phyloP scores from a whole-genome alignment of 2,888 invertebrate genomes.

The Leucophenga montana region DNA sequence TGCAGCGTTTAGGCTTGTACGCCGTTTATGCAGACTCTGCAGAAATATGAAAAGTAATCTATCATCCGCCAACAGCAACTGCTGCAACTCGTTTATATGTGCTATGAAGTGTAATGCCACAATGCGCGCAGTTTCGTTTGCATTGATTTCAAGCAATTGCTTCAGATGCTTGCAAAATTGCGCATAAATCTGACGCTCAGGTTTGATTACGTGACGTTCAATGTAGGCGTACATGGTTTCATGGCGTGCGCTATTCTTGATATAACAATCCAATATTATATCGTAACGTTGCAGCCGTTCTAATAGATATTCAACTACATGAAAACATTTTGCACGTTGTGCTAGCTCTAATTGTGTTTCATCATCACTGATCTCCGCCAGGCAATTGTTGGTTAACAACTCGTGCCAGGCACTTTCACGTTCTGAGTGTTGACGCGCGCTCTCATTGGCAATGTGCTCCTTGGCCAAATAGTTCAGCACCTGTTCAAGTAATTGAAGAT shows the following conservation, averaged over 20 bases:
- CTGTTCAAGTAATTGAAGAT: constrained; percentile 76
- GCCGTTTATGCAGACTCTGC: constrained; percentile 75
- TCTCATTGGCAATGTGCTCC: constrained; percentile 70
- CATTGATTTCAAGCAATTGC: constrained; percentile 77
- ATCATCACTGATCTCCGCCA: constrained; percentile 76
- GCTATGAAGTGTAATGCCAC: constrained; percentile 76
- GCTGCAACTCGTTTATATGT: constrained; percentile 73
- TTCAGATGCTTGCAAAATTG: constrained; percentile 74
- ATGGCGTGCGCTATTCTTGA: constrained; percentile 78
- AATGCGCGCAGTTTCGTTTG: constrained; percentile 78
- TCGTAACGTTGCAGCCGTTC: constrained; percentile 78
- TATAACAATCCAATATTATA: constrained; percentile 80
- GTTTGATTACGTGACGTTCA: constrained; percentile 72
- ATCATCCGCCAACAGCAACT: constrained; percentile 54
- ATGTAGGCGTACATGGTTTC: constrained; percentile 78
- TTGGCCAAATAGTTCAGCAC: constrained; percentile 78
- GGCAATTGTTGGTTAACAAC: constrained; percentile 78
- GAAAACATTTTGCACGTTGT: constrained; percentile 79
- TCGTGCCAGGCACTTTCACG: constrained; percentile 84
- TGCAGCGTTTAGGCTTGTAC: constrained; percentile 68
- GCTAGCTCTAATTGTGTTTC: constrained; percentile 78
- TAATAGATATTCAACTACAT: constrained; percentile 81
- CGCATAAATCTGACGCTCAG: constrained; percentile 72
- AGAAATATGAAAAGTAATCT: constrained; percentile 75
- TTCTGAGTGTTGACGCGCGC: constrained; percentile 77